Conservation (phyloP, 1,140 invertebrate genomes). For the Drosophila quadrilineata region DNA sequence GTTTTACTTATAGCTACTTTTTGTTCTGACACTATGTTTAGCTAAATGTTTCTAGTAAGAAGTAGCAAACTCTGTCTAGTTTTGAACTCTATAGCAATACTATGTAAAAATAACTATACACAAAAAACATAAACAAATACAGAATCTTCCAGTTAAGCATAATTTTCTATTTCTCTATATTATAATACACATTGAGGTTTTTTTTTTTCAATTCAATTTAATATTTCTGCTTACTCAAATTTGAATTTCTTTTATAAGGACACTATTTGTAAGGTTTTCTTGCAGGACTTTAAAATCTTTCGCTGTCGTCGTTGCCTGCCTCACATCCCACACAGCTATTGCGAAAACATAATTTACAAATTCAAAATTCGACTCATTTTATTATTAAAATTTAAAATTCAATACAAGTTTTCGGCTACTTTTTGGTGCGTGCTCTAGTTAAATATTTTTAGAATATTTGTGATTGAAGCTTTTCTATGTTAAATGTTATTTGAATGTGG, state of each 20-base stretch:
- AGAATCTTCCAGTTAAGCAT: background rate
- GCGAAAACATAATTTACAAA: background rate
- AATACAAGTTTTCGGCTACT: constrained; percentile 10
- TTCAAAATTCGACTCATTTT: too few species aligned
- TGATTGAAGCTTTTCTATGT: constrained; percentile 46
- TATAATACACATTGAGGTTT: background rate
- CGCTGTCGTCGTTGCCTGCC: constrained; percentile 35
- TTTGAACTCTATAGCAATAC: background rate
- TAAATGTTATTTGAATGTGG: constrained; percentile 53
- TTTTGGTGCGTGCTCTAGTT: constrained; percentile 1
- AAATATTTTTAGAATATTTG: constrained; percentile 24
- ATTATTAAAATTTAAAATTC: too few species aligned
- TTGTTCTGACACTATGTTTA: constrained; percentile 6
- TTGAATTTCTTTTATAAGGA: background rate
- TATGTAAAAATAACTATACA: constrained; percentile 6
- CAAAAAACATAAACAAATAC: background rate
- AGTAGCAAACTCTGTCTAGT: constrained; percentile 9
- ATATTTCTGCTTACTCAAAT: background rate
- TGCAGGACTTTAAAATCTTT: background rate
- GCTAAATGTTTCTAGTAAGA: constrained; percentile 15
- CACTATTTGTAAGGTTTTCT: background rate
- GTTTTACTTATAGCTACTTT: constrained; percentile 5
- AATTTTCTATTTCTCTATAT: background rate
- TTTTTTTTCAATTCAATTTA: background rate
- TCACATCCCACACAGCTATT: constrained; percentile 18